Evolutionary conservation across 2,888 invertebrate genomes (phyloP).

Genomic region (Calameuta idolon): DNA sequence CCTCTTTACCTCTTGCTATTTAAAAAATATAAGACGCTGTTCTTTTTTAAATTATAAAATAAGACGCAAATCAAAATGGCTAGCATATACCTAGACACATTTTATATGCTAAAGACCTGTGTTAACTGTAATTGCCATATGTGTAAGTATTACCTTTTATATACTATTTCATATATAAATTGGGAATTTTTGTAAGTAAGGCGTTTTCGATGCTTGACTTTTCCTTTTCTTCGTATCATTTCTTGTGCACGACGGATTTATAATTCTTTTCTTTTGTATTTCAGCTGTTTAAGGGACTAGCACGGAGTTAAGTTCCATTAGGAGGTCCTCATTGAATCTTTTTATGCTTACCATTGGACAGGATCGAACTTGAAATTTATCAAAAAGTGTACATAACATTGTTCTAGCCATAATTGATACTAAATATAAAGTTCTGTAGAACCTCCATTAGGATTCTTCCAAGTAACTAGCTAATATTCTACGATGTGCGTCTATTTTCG

Average conservation of each 20-base stretch:
- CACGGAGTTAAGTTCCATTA: background rate
- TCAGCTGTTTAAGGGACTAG: background rate
- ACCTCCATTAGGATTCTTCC: background rate
- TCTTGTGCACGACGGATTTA: background rate
- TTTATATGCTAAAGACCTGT: background rate
- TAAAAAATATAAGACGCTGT: background rate
- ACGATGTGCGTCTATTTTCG: background rate
- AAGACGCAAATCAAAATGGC: background rate
- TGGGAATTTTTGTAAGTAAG: slow-evolving; percentile 44
- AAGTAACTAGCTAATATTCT: background rate
- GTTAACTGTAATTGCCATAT: background rate
- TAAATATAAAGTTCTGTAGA: background rate
- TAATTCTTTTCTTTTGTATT: background rate
- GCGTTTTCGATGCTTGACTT: slow-evolving; percentile 59
- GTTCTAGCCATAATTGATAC: background rate
- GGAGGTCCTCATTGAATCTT: background rate
- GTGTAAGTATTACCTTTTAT: background rate
- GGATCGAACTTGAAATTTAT: background rate
- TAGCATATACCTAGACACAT: background rate
- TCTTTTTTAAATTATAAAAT: background rate
- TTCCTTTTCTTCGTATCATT: slow-evolving; percentile 29
- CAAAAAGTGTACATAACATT: background rate
- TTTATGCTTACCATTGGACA: background rate
- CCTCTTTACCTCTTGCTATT: background rate
- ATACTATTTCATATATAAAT: background rate